Base-by-base conservation (phyloP, 2,113 vertebrate genomes). In the Vulpes vulpes region DNA sequence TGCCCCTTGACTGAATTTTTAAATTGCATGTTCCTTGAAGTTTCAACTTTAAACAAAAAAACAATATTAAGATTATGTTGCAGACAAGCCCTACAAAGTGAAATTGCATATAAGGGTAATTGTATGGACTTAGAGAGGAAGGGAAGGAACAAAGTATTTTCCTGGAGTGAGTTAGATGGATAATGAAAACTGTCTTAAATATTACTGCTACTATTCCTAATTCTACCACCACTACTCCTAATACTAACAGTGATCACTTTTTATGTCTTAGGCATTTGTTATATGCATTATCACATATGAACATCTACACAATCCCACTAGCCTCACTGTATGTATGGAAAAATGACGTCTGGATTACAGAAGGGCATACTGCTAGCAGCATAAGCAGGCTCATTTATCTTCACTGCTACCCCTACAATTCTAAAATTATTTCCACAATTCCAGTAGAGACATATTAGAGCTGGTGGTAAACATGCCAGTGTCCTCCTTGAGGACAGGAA, bases 41-140 rank as follows among this genome's bases (percentile, higher is more conserved):
- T 78, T 94, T 73, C 65, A 82, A 79, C n/a, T 84, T 74, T 88
- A 91, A 96, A 60, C 38, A 92, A 82, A 92, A 82, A 51, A 81
- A 38, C 23, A 62, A 86, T 60, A 90, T 86, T 89, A 90, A 89
- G 67, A 90, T 86, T 89, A 90, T 92, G 87, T 5, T 78, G 19
- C 38, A 87, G 73, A 76, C 83, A 79, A 87, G 9, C 55, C 2
- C 27, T 60, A 79, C 19, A 89, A 86, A 95, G 81, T 88, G 38
- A 97, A 96, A 49, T 17, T 2, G 27, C 73, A n/a, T 27, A 57
- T 38, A 69, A 73, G 62, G 62, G 95, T 38, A 65, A 91, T 22
- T 22, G 11, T 32, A 23, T 83, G 59, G 38, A 86, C 12, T 88
- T 57, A 85, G 53, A 57, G 15, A 79, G 25, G n/a, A n/a, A 30